Evolutionary conservation across 1,140 invertebrate species (phyloP), one percentile per base, ranked within the genome.

Genomic region (Archegozetes longisetosus): DNA sequence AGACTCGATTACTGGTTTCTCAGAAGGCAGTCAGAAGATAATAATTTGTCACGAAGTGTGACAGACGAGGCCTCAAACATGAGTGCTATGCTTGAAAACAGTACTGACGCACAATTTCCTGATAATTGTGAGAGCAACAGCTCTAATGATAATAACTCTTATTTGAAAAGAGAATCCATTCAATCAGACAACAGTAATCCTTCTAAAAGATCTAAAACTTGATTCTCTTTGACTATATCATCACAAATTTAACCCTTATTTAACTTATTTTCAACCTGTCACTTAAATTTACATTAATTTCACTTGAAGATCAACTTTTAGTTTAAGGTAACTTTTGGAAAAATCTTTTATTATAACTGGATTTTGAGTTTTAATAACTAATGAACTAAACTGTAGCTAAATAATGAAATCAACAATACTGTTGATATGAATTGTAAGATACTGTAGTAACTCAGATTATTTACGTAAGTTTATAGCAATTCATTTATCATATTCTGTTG

Each of bases 61-160:
- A n/a, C 27, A 9, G 63, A 62, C 50, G 61, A 64, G 47, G 55
- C 58, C 4, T 60, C 64, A 23, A 65, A 65, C 55, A 26, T 65
- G 22, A 65, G 61, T 17, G 56, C 12, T 23, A 28, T 57, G 25
- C 29, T 65, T 29, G 64, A 65, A 47, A 65, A 62, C 25, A 65
- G 64, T 28, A 65, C 60, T 57, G 64, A 65, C 62, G 63, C 63
- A 32, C 64, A 65, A 52, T 65, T 65, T 62, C 64, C 64, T 13
- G 64, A 64, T 22, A 61, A 55, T 46, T 55, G 28, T 23, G 53
- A 55, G 24, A 55, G 53, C 22, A 29, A 24, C n/a, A 48, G 27
- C 32, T 53, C 6, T n/a, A 52, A 6, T 52, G 50, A 52, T 28
- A 52, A n/a, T 47, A 14, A 47, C 46, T n/a, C 46, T n/a, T 14